A percentile compares a stretch with the other conserved stretches of the same genome.
Conservation (phyloP, 2,113 vertebrate species). For the Protobothrops mucrosquamatus region DNA sequence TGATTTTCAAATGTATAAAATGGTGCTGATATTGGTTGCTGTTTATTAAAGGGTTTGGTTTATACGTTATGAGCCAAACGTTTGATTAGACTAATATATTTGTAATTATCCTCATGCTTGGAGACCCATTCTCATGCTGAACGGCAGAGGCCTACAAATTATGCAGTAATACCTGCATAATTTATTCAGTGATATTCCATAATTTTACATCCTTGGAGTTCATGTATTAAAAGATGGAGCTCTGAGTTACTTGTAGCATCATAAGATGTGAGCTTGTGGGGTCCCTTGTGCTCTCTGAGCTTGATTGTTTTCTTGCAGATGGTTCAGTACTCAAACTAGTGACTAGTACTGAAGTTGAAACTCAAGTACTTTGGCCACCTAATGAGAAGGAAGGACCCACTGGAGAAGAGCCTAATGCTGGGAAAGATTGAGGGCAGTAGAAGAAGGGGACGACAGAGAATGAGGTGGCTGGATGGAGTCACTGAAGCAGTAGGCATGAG, state of each 20-base stretch:
- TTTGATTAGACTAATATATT: background rate
- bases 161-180: background rate
- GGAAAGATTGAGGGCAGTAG: too few relatives aligned
- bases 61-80: background rate
- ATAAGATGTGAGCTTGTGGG: background rate
- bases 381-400: too few relatives aligned
- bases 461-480: too few relatives aligned
- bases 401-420: too few relatives aligned
- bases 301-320: too few relatives aligned
- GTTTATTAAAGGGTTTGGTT: background rate
- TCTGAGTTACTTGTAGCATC: too few relatives aligned
- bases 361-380: too few relatives aligned
- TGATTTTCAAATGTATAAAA: background rate
- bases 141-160: background rate
- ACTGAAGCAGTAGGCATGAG: too few relatives aligned
- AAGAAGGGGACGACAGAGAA: too few relatives aligned
- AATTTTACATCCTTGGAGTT: background rate
- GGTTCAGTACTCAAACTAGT: too few relatives aligned
- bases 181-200: background rate
- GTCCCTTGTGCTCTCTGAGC: too few relatives aligned
- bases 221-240: background rate
- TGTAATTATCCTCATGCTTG: background rate
- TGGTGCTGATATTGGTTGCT: background rate
- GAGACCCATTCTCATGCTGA: background rate
- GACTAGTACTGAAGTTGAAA: too few relatives aligned